These are phyloP conservation scores for Heliconius himera DNA, from an alignment of 1,140 invertebrate genomes.

Conservation along the genomic window DNA sequence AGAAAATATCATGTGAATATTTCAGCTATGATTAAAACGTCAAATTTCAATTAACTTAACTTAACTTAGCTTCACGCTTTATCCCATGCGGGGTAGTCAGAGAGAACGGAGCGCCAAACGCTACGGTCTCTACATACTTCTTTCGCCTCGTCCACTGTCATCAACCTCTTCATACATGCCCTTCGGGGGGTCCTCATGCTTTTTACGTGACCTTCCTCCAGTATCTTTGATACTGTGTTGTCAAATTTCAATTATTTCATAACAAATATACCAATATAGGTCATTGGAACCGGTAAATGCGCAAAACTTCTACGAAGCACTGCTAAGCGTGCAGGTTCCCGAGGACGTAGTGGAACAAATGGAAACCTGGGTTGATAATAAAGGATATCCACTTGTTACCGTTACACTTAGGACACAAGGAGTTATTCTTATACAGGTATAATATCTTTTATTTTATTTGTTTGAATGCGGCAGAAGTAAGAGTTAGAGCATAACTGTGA, in stretches of 20 bases:
- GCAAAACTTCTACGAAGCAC: slow-evolving; percentile 54
- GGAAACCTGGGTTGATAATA: slow-evolving; percentile 84
- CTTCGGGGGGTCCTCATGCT: too few relatives aligned
- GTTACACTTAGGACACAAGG: slow-evolving; percentile 52
- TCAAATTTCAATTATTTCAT: background rate
- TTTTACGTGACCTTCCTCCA: too few relatives aligned
- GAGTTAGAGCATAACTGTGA: too few relatives aligned
- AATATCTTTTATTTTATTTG: background rate
- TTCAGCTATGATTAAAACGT: too few relatives aligned
- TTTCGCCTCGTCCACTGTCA: too few relatives aligned
- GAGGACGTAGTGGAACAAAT: slow-evolving; percentile 79
- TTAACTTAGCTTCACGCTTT: too few relatives aligned
- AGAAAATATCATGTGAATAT: too few relatives aligned
- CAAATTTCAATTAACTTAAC: background rate
- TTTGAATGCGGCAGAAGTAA: background rate
- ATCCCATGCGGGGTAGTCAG: too few relatives aligned
- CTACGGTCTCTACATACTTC: too few relatives aligned
- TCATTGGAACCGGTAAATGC: slow-evolving; percentile 50
- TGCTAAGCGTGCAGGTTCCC: slow-evolving; percentile 45
- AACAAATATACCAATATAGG: slow-evolving; percentile 35
- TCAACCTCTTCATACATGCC: too few relatives aligned
- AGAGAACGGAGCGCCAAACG: too few relatives aligned
- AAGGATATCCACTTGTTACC: slow-evolving; percentile 84
- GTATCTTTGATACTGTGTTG: too few relatives aligned
- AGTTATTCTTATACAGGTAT: slow-evolving; percentile 62